Conservation (phyloP, 2,797 vertebrate species). For the Falco rusticolus region DNA sequence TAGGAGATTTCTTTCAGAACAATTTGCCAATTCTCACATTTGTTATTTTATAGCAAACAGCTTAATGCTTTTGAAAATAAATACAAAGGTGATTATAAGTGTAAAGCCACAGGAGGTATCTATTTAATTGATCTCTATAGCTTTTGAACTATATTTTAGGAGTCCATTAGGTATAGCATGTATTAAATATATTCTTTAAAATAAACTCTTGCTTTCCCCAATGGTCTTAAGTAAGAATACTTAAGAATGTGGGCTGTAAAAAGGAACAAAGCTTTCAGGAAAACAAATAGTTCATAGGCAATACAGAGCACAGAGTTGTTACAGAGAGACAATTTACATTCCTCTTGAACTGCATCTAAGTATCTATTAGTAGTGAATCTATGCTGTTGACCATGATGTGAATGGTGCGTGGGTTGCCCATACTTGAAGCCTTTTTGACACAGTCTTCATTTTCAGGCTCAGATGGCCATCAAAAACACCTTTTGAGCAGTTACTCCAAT, state of each 20-base stretch:
- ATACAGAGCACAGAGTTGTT: neutral
- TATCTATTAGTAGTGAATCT: neutral
- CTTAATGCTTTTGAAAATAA: conserved; percentile 22
- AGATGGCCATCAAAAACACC: neutral
- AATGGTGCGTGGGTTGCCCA: rapidly evolving
- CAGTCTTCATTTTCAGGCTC: neutral
- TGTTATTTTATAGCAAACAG: neutral
- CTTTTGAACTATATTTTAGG: conserved; percentile 11
- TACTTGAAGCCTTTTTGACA: neutral
- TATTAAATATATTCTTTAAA: conserved; percentile 3
- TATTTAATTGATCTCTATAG: neutral
- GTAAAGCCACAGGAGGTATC: neutral
- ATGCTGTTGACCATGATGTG: rapidly evolving
- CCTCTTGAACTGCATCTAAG: neutral
- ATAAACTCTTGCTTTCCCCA: neutral
- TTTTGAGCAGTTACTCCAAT: neutral
- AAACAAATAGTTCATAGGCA: neutral
- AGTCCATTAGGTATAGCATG: neutral
- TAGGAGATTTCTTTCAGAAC: neutral
- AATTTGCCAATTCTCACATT: neutral
- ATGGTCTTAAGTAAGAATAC: neutral
- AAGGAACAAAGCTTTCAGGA: neutral
- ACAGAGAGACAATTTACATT: neutral
- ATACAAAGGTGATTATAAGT: neutral
- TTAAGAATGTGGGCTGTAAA: neutral